phyloP scores from a whole-genome alignment of 2,113 vertebrate genomes.

The Chaetura pelagica region DNA sequence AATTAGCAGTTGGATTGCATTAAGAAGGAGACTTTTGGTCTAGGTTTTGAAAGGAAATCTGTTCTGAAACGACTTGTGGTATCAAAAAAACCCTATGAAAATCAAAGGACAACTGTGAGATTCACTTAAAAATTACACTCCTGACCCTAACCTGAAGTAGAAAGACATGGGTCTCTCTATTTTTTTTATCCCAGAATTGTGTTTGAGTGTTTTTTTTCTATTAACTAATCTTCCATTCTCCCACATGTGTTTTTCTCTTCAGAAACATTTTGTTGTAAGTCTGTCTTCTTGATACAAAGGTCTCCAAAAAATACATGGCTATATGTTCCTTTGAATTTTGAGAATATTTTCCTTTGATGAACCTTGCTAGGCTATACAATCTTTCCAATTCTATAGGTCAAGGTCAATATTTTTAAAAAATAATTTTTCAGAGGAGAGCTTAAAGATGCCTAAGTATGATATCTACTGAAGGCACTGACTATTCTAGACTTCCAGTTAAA shows the following conservation, averaged over 20 bases:
- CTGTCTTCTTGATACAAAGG: background rate
- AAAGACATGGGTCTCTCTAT: background rate
- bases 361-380: background rate
- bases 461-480: background rate
- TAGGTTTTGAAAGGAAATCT: background rate
- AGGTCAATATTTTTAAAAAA: background rate
- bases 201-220: background rate
- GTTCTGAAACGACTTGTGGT: background rate
- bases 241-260: background rate
- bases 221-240: background rate
- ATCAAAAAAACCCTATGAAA: background rate
- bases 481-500: background rate
- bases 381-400: background rate
- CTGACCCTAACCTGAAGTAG: background rate
- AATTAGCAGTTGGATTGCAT: background rate
- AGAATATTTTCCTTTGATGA: background rate
- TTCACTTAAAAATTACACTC: background rate
- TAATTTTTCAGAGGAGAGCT: background rate
- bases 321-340: background rate
- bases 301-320: background rate
- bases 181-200: background rate
- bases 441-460: background rate
- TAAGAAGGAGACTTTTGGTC: background rate
- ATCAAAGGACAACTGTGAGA: background rate
- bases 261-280: background rate